These are phyloP conservation scores for Montipora cactus DNA, from an alignment of 64 coral and sea anemone species.

Conservation along the genomic window DNA sequence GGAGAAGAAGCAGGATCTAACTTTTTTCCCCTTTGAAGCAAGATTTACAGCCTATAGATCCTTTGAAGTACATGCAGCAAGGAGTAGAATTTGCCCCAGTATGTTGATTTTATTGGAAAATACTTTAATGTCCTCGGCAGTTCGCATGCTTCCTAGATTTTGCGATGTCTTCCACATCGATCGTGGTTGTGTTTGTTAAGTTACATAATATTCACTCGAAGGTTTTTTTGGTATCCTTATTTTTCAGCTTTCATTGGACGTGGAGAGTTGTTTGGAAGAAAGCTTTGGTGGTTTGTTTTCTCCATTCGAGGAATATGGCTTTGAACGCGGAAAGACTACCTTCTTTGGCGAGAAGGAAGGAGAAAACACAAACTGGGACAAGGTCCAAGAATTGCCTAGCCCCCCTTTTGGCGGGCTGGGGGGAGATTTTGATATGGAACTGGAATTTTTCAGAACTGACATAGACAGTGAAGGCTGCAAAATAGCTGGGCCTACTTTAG, in stretches of 20 bases:
- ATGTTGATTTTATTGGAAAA: conserved; percentile 45
- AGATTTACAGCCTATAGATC: conserved; percentile 14
- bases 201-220: background rate
- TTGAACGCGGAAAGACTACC: conserved; percentile 2
- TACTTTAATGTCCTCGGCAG: background rate
- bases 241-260: conserved; percentile 87
- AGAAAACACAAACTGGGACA: conserved; percentile 45
- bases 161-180: conserved; percentile 1
- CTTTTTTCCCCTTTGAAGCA: conserved; percentile 24
- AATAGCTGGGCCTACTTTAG: conserved; percentile 90
- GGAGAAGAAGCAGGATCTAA: conserved; percentile 15
- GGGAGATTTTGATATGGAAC: conserved; percentile 85
- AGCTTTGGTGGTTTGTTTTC: conserved; percentile 69
- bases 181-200: background rate
- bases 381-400: conserved; percentile 47
- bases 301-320: conserved; percentile 53
- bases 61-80: conserved; percentile 82
- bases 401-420: conserved; percentile 71
- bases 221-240: conserved; percentile 18
- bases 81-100: conserved; percentile 82
- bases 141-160: background rate
- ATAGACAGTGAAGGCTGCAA: conserved; percentile 72
- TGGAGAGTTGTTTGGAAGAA: conserved; percentile 88
- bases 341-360: conserved; percentile 18
- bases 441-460: conserved; percentile 87